Evolutionary conservation across 1,140 invertebrate species (phyloP).

Genomic region (Cydia amplana): DNA sequence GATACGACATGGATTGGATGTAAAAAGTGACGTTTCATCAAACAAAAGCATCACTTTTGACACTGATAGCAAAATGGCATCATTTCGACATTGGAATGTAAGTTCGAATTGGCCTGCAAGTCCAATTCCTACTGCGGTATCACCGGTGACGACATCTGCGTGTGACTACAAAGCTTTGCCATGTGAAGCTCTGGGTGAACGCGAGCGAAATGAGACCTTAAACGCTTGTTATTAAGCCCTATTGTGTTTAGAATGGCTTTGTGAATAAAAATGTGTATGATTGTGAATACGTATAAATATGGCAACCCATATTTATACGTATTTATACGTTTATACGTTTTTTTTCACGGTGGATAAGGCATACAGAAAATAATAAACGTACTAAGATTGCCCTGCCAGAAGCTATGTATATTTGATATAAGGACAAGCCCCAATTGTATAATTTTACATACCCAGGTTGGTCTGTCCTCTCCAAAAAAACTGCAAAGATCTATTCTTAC

Average conservation of each 20-base stretch:
- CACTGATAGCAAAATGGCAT: no score
- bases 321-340: no score
- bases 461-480: background rate
- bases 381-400: no score
- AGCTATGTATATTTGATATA: no score
- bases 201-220: background rate
- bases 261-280: background rate
- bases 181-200: background rate
- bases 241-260: background rate
- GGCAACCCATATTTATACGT: no score
- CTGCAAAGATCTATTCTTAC: background rate
- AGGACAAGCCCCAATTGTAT: no score
- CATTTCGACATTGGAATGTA: no score
- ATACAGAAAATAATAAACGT: background rate
- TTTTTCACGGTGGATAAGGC: background rate
- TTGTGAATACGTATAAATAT: background rate
- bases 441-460: background rate
- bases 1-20: no score
- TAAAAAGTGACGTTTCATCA: no score
- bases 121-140: background rate
- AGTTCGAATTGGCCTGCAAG: background rate
- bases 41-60: no score
- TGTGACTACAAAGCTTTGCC: slow-evolving; percentile 24
- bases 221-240: background rate
- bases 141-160: slow-evolving; percentile 9